Evolutionary conservation across 1,140 invertebrate species (phyloP).

Genomic region (Pseudobourletiella spinata): DNA sequence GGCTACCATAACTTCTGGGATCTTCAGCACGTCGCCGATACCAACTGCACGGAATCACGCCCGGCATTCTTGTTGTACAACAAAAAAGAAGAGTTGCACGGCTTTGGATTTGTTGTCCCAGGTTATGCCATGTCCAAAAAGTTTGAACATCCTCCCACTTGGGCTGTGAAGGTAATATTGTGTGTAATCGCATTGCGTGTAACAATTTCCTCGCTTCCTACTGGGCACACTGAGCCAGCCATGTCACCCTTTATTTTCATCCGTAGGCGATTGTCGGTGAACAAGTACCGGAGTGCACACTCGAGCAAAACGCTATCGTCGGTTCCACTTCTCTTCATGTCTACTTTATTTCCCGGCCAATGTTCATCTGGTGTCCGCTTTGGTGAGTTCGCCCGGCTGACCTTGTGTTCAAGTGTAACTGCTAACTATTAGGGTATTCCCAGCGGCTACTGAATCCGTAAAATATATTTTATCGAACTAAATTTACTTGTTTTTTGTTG

Average conservation of each 20-base stretch:
- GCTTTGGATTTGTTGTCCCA: slow-evolving; percentile 9
- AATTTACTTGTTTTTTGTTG: no score
- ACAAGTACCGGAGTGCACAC: slow-evolving; percentile 1
- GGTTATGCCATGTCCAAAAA: background rate
- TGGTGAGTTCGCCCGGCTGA: background rate
- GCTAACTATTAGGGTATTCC: no score
- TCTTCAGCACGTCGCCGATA: background rate
- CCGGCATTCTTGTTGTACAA: slow-evolving; percentile 18
- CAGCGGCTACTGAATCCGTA: no score
- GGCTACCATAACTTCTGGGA: slow-evolving; percentile 12
- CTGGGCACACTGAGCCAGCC: no score
- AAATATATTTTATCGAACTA: no score
- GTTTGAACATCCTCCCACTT: slow-evolving; percentile 11
- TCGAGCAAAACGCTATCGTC: background rate
- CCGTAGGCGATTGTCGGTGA: slow-evolving; percentile 1
- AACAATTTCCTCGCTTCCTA: background rate
- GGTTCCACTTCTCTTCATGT: slow-evolving; percentile 18
- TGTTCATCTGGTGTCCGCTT: background rate
- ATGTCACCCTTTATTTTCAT: background rate
- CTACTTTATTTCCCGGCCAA: slow-evolving; percentile 10
- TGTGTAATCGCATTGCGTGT: no score
- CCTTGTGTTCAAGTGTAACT: no score
- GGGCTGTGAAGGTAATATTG: slow-evolving; percentile 10
- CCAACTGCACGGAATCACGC: background rate
- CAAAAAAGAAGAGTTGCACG: slow-evolving; percentile 1